Evolutionary conservation across 2,113 vertebrate species (phyloP).

Genomic region (Menidia beryllina): DNA sequence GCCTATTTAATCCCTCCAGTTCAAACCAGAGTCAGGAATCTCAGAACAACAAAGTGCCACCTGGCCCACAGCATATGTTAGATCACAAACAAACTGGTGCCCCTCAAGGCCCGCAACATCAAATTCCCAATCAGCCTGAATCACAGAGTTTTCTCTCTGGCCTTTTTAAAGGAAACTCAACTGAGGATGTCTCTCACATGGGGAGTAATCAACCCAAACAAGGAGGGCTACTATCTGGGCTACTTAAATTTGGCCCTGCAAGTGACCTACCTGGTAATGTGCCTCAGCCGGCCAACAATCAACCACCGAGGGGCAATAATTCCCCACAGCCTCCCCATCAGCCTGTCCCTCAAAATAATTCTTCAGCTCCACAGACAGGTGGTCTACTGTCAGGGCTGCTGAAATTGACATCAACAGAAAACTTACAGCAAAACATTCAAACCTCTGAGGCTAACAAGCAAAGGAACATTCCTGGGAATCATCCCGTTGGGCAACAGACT

Average conservation of each 20-base stretch:
- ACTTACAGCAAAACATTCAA: conserved; percentile 55
- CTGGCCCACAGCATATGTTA: conserved; percentile 26
- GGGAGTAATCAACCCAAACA: conserved; percentile 60
- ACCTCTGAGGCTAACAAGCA: conserved; percentile 44
- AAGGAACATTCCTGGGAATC: conserved; percentile 11
- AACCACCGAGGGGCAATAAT: conserved; percentile 46
- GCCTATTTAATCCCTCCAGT: conserved; percentile 63
- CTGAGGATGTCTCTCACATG: conserved; percentile 46
- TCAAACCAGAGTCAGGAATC: conserved; percentile 55
- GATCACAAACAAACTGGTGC: conserved; percentile 37
- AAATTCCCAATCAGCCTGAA: conserved; percentile 54
- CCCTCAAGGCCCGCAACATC: conserved; percentile 35
- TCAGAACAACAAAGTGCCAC: conserved; percentile 28
- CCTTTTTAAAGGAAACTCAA: conserved; percentile 70
- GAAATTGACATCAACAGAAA: conserved; percentile 84
- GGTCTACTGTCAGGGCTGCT: conserved; percentile 70
- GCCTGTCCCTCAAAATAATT: conserved; percentile 48
- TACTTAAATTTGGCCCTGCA: conserved; percentile 74
- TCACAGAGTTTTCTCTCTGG: conserved; percentile 71
- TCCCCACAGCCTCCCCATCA: conserved; percentile 31
- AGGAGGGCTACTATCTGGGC: conserved; percentile 79
- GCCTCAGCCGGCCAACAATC: conserved; percentile 54
- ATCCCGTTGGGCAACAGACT: conserved; percentile 39
- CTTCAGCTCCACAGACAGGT: conserved; percentile 39
- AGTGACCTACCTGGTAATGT: conserved; percentile 59